phyloP scores from a whole-genome alignment of 2,888 invertebrate genomes.

The Anorthoa munda region DNA sequence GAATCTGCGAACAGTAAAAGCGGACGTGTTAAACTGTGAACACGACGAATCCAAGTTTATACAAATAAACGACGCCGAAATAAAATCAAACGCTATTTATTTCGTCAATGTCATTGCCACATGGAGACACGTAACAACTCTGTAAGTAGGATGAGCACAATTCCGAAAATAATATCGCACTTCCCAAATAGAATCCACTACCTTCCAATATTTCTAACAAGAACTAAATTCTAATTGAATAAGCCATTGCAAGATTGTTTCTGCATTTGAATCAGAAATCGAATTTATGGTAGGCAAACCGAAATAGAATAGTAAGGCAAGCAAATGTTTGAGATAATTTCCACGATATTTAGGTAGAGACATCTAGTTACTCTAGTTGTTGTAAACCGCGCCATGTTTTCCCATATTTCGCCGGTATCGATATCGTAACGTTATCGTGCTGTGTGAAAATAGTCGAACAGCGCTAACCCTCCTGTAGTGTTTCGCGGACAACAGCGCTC shows the following conservation, averaged over 20 bases:
- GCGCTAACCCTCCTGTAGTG: constrained; percentile 60
- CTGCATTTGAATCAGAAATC: constrained; percentile 58
- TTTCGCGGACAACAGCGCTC: constrained; percentile 64
- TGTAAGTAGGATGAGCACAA: constrained; percentile 51
- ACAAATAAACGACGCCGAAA: constrained; percentile 64
- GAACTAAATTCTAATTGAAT: constrained; percentile 49
- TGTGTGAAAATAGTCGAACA: constrained; percentile 66
- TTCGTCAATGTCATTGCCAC: constrained; percentile 68
- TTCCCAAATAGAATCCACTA: constrained; percentile 46
- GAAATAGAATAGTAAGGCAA: constrained; percentile 59
- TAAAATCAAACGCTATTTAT: constrained; percentile 65
- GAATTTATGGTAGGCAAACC: constrained; percentile 51
- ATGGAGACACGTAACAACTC: constrained; percentile 51
- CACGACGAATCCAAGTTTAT: constrained; percentile 55
- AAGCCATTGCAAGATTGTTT: constrained; percentile 53
- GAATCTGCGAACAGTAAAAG: constrained; percentile 50
- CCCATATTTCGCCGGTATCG: constrained; percentile 64
- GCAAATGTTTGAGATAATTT: constrained; percentile 57
- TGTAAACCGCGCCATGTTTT: constrained; percentile 61
- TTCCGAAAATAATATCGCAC: constrained; percentile 43
- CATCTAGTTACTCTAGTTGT: constrained; percentile 59
- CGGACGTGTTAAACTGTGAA: constrained; percentile 44
- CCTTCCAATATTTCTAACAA: constrained; percentile 46
- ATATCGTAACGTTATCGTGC: constrained; percentile 65
- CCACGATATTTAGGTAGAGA: constrained; percentile 56